A percentile compares a stretch with the other conserved stretches of the same genome.
Conservation (phyloP, 2,797 vertebrate genomes). For the Muscicapa striata region DNA sequence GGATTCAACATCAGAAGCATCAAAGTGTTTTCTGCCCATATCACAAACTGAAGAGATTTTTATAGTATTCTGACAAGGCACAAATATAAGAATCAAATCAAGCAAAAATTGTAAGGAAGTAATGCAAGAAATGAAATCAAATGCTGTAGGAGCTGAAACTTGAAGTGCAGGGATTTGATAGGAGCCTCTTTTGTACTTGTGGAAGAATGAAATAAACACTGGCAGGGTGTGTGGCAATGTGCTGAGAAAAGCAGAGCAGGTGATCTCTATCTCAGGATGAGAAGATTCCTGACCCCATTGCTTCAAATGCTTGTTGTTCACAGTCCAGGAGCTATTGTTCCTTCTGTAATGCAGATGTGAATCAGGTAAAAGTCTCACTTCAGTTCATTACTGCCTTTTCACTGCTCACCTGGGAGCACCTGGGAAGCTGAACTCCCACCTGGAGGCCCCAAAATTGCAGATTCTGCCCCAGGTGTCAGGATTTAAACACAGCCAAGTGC, state of each 20-base stretch:
- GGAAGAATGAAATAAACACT: constrained; percentile 37
- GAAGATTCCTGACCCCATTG: constrained; percentile 43
- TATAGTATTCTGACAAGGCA: not conserved
- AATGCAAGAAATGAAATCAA: constrained; percentile 14
- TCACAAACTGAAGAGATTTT: constrained; percentile 1
- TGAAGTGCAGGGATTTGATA: not conserved
- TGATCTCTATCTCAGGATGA: constrained; percentile 30
- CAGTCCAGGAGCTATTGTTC: not conserved
- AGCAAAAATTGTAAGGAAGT: constrained; percentile 12
- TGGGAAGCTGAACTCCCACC: not conserved
- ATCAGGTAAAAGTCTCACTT: not conserved
- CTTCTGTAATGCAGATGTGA: not conserved
- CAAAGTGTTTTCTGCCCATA: not conserved
- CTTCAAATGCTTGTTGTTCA: constrained; percentile 2
- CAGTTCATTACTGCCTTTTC: not conserved
- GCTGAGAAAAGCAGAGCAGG: not conserved
- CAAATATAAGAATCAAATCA: constrained; percentile 28
- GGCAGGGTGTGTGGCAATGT: not conserved
- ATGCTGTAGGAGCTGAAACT: not conserved
- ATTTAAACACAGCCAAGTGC: not conserved
- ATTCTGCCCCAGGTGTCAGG: not conserved
- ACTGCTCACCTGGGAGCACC: not conserved
- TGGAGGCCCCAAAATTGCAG: not conserved
- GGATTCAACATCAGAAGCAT: not conserved
- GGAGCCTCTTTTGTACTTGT: constrained; percentile 4